Evolutionary conservation across 2,113 vertebrate genomes (phyloP).

Genomic region (Hyaena hyaena): DNA sequence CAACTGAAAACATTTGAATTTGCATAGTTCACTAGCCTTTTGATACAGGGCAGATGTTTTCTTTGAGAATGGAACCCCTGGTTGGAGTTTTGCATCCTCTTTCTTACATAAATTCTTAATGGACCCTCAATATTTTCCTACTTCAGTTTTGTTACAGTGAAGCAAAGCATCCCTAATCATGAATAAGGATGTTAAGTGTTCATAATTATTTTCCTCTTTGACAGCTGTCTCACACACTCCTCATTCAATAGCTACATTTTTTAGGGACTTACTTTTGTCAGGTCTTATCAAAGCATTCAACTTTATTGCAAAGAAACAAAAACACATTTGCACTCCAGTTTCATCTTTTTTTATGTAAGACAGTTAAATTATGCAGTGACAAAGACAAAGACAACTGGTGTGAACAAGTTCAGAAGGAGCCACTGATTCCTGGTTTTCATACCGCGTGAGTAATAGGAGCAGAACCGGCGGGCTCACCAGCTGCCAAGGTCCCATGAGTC

Average conservation of each 20-base stretch:
- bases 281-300: slow-evolving; percentile 20
- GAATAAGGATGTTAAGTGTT: background rate
- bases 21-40: background rate
- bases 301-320: slow-evolving; percentile 5
- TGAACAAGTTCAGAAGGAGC: background rate
- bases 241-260: background rate
- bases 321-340: background rate
- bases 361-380: background rate
- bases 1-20: slow-evolving; percentile 3
- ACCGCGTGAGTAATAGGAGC: background rate
- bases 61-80: background rate
- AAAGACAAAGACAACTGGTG: background rate
- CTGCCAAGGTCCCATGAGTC: background rate
- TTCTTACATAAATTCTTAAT: background rate
- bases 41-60: background rate
- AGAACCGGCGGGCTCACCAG: background rate
- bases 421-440: background rate
- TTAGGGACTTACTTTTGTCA: background rate
- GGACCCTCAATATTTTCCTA: background rate
- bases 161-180: background rate
- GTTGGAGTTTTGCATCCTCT: background rate
- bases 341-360: background rate
- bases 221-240: background rate
- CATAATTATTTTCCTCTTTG: background rate
- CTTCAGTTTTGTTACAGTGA: background rate